Conservation (phyloP, 2,113 vertebrate genomes). For the Chelonoidis abingdonii region DNA sequence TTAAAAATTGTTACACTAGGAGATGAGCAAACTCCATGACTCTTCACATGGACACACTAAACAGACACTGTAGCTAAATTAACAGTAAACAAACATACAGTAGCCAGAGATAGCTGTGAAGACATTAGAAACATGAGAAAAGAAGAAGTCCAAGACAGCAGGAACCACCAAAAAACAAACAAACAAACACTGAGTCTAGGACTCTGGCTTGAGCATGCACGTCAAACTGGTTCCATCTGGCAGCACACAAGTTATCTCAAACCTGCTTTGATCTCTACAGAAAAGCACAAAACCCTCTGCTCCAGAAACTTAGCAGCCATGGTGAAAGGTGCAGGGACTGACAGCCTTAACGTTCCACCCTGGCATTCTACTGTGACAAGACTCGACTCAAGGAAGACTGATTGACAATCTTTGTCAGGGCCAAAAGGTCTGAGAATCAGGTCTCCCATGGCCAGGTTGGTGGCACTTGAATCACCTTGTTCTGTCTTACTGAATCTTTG, state of each 20-base stretch:
- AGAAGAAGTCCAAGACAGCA: background rate
- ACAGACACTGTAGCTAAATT: background rate
- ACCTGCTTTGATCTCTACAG: background rate
- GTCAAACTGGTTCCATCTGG: background rate
- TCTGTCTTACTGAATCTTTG: no score
- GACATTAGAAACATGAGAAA: background rate
- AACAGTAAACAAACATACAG: background rate
- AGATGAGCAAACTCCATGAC: no score
- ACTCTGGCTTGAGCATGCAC: background rate
- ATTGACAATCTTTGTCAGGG: no score
- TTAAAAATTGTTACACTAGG: no score
- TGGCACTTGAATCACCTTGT: no score
- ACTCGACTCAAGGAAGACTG: no score
- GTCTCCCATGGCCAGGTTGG: no score
- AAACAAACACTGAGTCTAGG: background rate
- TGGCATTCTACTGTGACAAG: no score
- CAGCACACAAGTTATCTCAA: fast-evolving
- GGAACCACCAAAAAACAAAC: background rate
- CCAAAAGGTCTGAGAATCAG: no score
- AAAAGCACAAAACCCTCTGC: background rate
- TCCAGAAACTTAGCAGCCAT: background rate
- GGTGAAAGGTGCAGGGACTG: no score
- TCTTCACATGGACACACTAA: background rate
- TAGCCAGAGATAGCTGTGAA: background rate
- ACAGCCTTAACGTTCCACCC: no score